Conservation (phyloP, 2,888 invertebrate species). For the Conops quadrifasciatus region DNA sequence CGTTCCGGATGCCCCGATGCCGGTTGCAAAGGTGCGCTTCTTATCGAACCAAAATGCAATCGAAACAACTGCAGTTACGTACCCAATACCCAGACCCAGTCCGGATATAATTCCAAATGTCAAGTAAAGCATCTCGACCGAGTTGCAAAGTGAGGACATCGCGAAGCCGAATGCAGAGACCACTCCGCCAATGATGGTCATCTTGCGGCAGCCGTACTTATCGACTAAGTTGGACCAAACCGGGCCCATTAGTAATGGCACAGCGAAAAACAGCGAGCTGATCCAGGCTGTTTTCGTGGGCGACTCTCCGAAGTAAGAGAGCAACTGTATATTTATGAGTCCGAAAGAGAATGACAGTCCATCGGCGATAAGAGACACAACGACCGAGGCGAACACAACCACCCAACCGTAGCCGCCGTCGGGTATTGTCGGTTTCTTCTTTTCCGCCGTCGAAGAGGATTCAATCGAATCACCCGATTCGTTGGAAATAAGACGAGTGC, state of each 20-base stretch:
- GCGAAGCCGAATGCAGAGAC: conserved; percentile 80
- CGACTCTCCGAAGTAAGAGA: conserved; percentile 80
- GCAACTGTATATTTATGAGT: conserved; percentile 83
- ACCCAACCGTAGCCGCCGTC: conserved; percentile 66
- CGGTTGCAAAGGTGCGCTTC: conserved; percentile 84
- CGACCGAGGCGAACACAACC: conserved; percentile 84
- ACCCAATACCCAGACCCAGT: conserved; percentile 81
- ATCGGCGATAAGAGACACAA: conserved; percentile 90
- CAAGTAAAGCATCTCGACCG: conserved; percentile 81
- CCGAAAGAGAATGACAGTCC: conserved; percentile 95
- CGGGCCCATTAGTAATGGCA: conserved; percentile 81
- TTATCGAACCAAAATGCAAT: conserved; percentile 94
- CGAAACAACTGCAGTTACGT: conserved; percentile 89
- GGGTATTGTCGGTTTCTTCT: conserved; percentile 63
- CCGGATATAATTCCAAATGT: conserved; percentile 88
- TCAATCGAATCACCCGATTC: conserved; percentile 63
- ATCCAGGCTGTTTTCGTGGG: conserved; percentile 90
- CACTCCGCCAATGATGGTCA: conserved; percentile 79
- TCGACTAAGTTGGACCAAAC: conserved; percentile 80
- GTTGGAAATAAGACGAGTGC: conserved; percentile 61
- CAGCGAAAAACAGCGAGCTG: conserved; percentile 87
- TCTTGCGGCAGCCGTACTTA: conserved; percentile 82
- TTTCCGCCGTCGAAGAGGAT: conserved; percentile 56
- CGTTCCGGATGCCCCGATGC: conserved; percentile 87
- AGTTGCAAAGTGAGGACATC: conserved; percentile 75